These are phyloP conservation scores for Xenus cinereus DNA, from an alignment of 2,113 vertebrate species.

Conservation along the genomic window DNA sequence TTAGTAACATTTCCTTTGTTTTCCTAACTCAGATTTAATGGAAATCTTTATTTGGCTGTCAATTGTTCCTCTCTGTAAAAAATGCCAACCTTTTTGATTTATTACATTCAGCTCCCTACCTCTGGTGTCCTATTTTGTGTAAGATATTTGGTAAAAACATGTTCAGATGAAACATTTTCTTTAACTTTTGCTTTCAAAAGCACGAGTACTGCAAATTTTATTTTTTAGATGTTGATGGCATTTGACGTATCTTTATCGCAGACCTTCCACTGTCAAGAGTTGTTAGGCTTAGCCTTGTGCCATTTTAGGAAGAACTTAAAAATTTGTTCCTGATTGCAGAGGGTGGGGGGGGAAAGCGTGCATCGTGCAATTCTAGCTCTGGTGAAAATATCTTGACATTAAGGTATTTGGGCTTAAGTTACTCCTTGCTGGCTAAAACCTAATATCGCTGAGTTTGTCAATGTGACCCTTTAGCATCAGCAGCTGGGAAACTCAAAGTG, in stretches of 20 bases:
- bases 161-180: background rate
- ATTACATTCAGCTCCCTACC: background rate
- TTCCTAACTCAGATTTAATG: background rate
- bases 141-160: background rate
- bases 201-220: background rate
- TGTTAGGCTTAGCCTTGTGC: background rate
- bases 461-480: background rate
- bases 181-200: background rate
- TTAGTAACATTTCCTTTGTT: background rate
- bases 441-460: background rate
- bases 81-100: background rate
- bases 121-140: background rate
- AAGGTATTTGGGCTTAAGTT: background rate
- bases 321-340: background rate
- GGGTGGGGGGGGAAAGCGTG: background rate
- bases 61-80: background rate
- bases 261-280: background rate
- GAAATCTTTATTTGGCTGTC: accelerated
- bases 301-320: background rate
- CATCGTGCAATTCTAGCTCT: background rate
- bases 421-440: background rate
- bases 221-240: background rate
- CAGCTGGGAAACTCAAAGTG: background rate
- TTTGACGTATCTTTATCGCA: background rate
- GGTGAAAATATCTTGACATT: background rate